Base-by-base conservation (phyloP, 2,113 vertebrate genomes). In the Scophthalmus maximus region DNA sequence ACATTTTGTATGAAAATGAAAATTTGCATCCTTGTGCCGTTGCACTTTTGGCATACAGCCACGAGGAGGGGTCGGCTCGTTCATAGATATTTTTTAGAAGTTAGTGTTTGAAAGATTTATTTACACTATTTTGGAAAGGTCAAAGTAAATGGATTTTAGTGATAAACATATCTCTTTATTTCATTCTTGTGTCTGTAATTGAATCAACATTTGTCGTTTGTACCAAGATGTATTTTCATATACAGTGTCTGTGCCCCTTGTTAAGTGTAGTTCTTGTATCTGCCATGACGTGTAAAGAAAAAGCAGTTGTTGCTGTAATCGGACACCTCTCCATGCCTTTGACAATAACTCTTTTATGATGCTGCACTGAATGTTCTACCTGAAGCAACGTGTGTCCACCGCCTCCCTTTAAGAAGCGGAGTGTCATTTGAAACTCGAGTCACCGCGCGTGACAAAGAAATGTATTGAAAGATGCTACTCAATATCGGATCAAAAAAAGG, bases 271-370 rank as follows among this genome's bases (percentile, higher is more conserved):
- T 83, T 91, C 75, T 88, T 87, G 73, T 89, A 93, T 91, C 78
- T 93, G 93, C 94, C 87, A 88, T 73, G 78, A 89, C 87, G 91
- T 90, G 84, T 92, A 89, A 94, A 92, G 11, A n/a, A n/a, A n/a
- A 25, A 87, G 93, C 83, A 89, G 87, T 94, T 93, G 88, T 93
- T 84, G 91, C 91, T 91, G 42, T 71, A 93, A 89, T 92, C 74
- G 71, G 67, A 84, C 82, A 60, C 30, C 34, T 79, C 81, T 83
- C 67, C 50, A 73, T 77, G 80, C 76, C 76, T 86, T 81, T 71
- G 58, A 78, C 40, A 30, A 20, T 64, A 71, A 64, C 17, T 68
- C n/a, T 34, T 76, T 64, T 73, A 36, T 80, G 49, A 61, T 60
- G 63, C 53, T 77, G 51, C 66, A 72, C 49, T 57, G 38, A 67